Conservation (phyloP, 1,140 invertebrate species). For the Zaprionus gabonicus region DNA sequence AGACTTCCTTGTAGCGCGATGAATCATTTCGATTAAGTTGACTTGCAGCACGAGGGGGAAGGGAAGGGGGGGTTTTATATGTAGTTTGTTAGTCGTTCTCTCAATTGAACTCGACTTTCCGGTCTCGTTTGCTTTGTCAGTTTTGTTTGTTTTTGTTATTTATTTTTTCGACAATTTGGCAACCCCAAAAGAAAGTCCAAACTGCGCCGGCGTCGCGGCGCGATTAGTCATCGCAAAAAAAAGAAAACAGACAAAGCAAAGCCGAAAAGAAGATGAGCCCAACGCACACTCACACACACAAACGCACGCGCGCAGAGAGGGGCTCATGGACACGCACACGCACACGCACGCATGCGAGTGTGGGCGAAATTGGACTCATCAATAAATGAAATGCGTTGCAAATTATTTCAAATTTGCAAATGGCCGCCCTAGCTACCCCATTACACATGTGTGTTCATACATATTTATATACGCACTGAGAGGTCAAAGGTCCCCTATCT, state of each 20-base stretch:
- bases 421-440: not conserved
- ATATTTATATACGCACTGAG: constrained; percentile 16
- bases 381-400: constrained; percentile 25
- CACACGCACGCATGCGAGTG: constrained; percentile 32
- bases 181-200: constrained; percentile 52
- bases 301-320: not conserved
- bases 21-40: constrained; percentile 32
- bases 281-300: constrained; percentile 10
- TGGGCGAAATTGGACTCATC: constrained; percentile 23
- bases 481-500: constrained; percentile 68
- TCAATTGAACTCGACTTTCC: constrained; percentile 56
- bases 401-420: constrained; percentile 25
- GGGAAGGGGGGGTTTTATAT: not conserved
- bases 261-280: constrained; percentile 34
- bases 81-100: constrained; percentile 37
- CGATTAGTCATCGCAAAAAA: constrained; percentile 43
- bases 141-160: constrained; percentile 13
- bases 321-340: not conserved
- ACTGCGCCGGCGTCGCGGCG: constrained; percentile 4
- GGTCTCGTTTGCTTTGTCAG: constrained; percentile 26
- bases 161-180: constrained; percentile 41
- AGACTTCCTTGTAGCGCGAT: constrained; percentile 27
- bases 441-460: not conserved
- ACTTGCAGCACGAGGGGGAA: too few relatives aligned
- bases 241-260: constrained; percentile 37